A percentile compares a stretch with the other conserved stretches of the same genome.
Conservation (phyloP, 2,113 vertebrate species). For the Cryptotis parvus region DNA sequence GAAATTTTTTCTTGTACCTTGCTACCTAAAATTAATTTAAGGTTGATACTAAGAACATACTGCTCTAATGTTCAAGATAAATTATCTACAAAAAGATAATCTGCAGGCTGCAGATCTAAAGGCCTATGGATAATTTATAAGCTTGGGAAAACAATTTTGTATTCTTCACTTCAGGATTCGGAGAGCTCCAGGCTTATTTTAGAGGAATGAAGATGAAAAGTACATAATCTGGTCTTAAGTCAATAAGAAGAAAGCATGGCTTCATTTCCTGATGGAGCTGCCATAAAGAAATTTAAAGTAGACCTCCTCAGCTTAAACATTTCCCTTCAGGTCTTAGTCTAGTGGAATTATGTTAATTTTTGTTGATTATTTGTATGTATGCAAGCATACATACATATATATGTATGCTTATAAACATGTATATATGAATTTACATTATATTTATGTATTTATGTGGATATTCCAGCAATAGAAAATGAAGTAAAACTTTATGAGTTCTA, state of each 20-base stretch:
- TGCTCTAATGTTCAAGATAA: background rate
- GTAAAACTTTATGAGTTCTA: constrained; percentile 9
- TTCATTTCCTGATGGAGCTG: constrained; percentile 42
- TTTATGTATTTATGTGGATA: too few species aligned
- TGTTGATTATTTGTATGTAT: background rate
- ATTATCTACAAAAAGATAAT: constrained; percentile 37
- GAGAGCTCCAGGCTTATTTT: constrained; percentile 27
- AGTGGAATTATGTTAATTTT: background rate
- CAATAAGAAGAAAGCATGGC: constrained; percentile 2
- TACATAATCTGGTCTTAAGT: constrained; percentile 56
- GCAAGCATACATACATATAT: background rate
- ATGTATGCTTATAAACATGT: too few species aligned
- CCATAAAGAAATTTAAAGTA: constrained; percentile 53
- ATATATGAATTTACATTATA: too few species aligned
- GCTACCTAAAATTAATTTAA: constrained; percentile 53
- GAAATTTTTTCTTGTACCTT: constrained; percentile 39
- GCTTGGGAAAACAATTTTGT: constrained; percentile 13
- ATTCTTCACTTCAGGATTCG: background rate
- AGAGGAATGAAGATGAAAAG: constrained; percentile 48
- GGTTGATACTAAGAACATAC: background rate
- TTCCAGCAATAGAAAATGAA: constrained; percentile 8
- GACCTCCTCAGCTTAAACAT: constrained; percentile 9
- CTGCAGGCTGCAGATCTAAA: background rate
- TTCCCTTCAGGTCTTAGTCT: background rate
- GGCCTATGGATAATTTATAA: constrained; percentile 8